phyloP scores from a whole-genome alignment of 2,888 invertebrate species.

The Eupithecia subumbrata region DNA sequence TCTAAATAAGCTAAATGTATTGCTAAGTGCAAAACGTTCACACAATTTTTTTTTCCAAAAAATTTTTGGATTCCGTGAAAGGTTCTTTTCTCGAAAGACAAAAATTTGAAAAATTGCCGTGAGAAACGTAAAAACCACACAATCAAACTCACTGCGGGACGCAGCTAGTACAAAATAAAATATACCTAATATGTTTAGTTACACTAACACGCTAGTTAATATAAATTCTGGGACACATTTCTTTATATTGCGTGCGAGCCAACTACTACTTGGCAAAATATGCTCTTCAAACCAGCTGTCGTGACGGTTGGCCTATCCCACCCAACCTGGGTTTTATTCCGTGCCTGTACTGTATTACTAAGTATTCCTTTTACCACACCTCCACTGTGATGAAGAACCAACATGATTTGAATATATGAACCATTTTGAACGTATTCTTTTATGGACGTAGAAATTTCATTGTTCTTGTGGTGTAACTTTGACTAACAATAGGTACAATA shows the following conservation, averaged over 20 bases:
- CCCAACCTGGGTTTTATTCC: conserved; percentile 52
- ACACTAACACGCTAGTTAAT: conserved; percentile 30
- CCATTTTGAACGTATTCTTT: neutral
- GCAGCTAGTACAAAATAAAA: conserved; percentile 13
- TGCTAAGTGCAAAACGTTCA: too few relatives aligned
- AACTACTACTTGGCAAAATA: conserved; percentile 50
- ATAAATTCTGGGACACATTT: conserved; percentile 51
- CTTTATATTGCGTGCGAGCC: conserved; percentile 55
- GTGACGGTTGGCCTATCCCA: conserved; percentile 36
- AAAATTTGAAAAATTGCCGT: too few relatives aligned
- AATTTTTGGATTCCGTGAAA: too few relatives aligned
- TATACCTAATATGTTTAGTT: conserved; percentile 4
- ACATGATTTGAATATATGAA: conserved; percentile 52
- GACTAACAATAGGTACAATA: conserved; percentile 29
- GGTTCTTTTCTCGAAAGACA: too few relatives aligned
- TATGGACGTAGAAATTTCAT: conserved; percentile 13
- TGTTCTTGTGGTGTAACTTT: conserved; percentile 5
- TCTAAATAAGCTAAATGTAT: too few relatives aligned
- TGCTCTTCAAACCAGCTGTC: conserved; percentile 57
- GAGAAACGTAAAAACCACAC: too few relatives aligned
- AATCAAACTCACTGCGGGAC: too few relatives aligned
- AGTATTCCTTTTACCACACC: conserved; percentile 48
- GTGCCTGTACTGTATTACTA: conserved; percentile 43
- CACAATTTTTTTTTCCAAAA: too few relatives aligned
- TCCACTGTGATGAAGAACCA: conserved; percentile 48